Evolutionary conservation across 2,888 invertebrate genomes (phyloP), one percentile per base, ranked within the genome.

Genomic region (Xestia sexstrigata): DNA sequence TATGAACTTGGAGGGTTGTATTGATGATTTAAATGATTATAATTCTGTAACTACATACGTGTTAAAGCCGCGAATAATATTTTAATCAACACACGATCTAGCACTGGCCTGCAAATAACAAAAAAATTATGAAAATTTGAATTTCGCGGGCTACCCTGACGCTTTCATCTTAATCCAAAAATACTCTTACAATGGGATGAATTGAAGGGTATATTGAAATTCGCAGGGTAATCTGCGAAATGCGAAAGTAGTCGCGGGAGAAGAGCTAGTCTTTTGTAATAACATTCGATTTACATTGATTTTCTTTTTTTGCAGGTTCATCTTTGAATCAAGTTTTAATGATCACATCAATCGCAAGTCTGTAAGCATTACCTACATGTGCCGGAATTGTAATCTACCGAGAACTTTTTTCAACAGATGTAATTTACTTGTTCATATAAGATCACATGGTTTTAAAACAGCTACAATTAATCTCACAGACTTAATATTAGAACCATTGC

Each of bases 391-490:
- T 90, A 92, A 92, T 83, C 87, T 84, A 86, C 89, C 89, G 76
- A 94, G 92, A 85, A 88, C 89, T 78, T 97, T 94, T 90, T 94
- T 91, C 84, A 96, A 95, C 88, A 93, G 94, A 90, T 97, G 95
- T 90, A 97, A 94, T 89, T 93, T 95, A 89, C 94, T 95, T 77
- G 92, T 91, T 87, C 97, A 94, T 91, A 97, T 97, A 88, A 94
- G 96, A 90, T 97, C 94, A 45, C 97, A 97, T 90, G 90, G 93
- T 23, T 94, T 95, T 82, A 96, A 93, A 91, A 95, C 95, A 49
- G 95, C 96, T n/a, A 96, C 96, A 69, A 96, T 96, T 65, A 96
- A 95, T 87, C 92, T 96, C 2, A 92, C 92, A 58, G 96, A 96
- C 85, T 88, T 96, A 82, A 94, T 93, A 87, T 87, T 96, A 60